Percentiles rank a stretch among this genome's conserved stretches.
Conservation (phyloP, 1,140 invertebrate genomes). For the Pseudomyrmex flavicornis region DNA sequence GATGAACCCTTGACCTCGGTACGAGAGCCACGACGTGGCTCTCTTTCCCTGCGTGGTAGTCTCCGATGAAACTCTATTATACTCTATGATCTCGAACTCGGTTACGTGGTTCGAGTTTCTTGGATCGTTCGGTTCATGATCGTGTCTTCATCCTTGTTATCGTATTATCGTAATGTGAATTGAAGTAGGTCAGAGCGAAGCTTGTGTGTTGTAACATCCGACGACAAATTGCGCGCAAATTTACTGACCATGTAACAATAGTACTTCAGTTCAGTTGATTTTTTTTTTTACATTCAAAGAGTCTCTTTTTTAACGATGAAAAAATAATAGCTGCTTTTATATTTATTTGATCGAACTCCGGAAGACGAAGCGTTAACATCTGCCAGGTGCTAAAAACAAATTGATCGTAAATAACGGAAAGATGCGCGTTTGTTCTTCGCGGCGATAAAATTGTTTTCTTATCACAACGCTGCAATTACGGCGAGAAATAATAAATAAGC, state of each 20-base stretch:
- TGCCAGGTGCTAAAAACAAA: conserved; percentile 8
- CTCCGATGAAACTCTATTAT: conserved; percentile 51
- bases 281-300: neutral
- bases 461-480: conserved; percentile 9
- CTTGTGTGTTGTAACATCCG: neutral
- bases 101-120: conserved; percentile 39
- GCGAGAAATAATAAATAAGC: conserved; percentile 33
- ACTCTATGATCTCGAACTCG: conserved; percentile 68
- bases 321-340: too few species aligned
- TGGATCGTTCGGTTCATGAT: conserved; percentile 2
- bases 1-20: conserved; percentile 73
- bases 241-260: conserved; percentile 22
- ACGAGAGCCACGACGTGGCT: conserved; percentile 74
- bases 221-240: neutral
- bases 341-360: too few species aligned
- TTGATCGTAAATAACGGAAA: conserved; percentile 53
- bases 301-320: too few species aligned
- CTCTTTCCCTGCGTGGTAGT: conserved; percentile 62
- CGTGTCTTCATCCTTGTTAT: conserved; percentile 45
- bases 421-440: neutral
- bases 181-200: conserved; percentile 15
- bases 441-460: conserved; percentile 4
- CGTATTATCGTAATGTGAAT: conserved; percentile 32
- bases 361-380: neutral
- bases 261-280: conserved; percentile 24